A percentile compares a stretch with the other conserved stretches of the same genome.
Evolutionary conservation across 1,140 invertebrate genomes (phyloP).

Genomic region (Calycopis cecrops): DNA sequence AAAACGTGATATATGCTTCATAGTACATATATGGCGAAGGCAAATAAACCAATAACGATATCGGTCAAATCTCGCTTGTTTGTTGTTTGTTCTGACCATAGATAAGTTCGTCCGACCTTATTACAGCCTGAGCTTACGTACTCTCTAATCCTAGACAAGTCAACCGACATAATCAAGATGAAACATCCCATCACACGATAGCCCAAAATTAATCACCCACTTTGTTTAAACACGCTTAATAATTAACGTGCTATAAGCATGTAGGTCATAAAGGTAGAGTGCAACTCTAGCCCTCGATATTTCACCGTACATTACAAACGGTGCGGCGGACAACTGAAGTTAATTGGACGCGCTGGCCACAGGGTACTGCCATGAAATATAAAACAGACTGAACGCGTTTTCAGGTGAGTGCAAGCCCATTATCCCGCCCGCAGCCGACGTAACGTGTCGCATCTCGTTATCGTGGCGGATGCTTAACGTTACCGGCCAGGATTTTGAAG

Average conservation of each 20-base stretch:
- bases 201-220: too few species aligned
- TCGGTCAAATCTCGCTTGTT: background rate
- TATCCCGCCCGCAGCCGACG: slow-evolving; percentile 41
- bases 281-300: slow-evolving; percentile 50
- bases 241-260: slow-evolving; percentile 11
- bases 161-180: too few species aligned
- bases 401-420: slow-evolving; percentile 49
- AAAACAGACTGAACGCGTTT: slow-evolving; percentile 49
- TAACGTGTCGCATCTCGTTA: slow-evolving; percentile 49
- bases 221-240: too few species aligned
- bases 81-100: slow-evolving; percentile 1
- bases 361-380: slow-evolving; percentile 57
- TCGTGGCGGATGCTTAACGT: slow-evolving; percentile 35
- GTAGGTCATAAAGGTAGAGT: slow-evolving; percentile 34
- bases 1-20: slow-evolving; percentile 3
- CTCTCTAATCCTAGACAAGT: too few species aligned
- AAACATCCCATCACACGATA: too few species aligned
- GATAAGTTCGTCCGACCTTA: slow-evolving; percentile 1
- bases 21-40: background rate
- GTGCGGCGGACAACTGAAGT: slow-evolving; percentile 56
- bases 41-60: background rate
- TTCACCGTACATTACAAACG: slow-evolving; percentile 54
- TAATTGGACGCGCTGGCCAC: slow-evolving; percentile 66
- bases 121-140: background rate
- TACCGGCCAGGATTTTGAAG: slow-evolving; percentile 35